Evolutionary conservation across 2,797 vertebrate species (phyloP), one percentile per base, ranked within the genome.

Genomic region (Tadarida brasiliensis): DNA sequence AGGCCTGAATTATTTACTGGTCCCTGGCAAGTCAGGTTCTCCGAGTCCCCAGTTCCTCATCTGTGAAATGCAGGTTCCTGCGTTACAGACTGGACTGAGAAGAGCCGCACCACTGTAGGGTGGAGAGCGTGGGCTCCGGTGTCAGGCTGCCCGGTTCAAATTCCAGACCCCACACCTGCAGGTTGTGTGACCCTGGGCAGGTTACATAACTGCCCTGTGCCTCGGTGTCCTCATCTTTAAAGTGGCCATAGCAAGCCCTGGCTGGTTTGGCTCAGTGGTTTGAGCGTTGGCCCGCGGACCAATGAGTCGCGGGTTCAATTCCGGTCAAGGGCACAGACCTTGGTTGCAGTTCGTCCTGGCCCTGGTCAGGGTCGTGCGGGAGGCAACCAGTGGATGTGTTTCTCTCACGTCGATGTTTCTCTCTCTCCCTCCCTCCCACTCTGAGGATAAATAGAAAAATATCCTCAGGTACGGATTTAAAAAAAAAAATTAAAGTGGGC

Each of bases 61-160:
- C 17, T 35, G 33, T 26, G 16, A 47, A 67, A 19, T 8, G 17
- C 5, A 17, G 22, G 5, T 12, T 7, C 28, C 44, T 47, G 15
- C 54, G 5, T 11, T 17, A 16, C 59, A 20, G 63, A 35, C 71
- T 12, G n/a, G 7, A 24, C 70, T 26, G 16, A 19, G 44, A 56
- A 24, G 7, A 9, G 33, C 39, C 2, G 0, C 4, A 9, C 5
- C 59, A 10, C 39, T 4, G 19, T 3, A 30, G 35, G 44, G 49
- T 57, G 17, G 2, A 24, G 20, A 35, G 51, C 59, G 8, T 2
- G 12, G 4, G 3, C 30, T 35, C 11, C 12, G 17, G 15, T 1
- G 12, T 17, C 33, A 1, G 22, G 61, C 47, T 5, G 30, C 49
- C 82, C 9, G 0, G 63, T n/a, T 57, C 80, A 6, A 47, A 10